These are phyloP conservation scores for Apis cerana DNA, from an alignment of 1,140 invertebrate genomes.

Conservation along the genomic window DNA sequence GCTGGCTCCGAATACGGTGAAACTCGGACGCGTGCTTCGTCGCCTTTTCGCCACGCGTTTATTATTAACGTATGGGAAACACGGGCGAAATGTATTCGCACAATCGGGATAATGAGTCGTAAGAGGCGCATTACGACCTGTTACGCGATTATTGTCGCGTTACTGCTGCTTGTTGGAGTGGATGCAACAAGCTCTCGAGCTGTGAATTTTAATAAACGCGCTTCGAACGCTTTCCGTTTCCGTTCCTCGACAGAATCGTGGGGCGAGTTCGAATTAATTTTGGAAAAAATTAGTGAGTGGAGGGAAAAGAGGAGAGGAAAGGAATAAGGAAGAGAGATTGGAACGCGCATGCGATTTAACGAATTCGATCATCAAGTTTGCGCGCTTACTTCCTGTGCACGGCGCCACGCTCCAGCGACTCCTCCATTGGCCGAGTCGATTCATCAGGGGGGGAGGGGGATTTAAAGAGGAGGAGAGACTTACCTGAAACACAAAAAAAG, in stretches of 20 bases:
- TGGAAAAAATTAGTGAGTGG: no score
- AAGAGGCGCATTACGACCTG: constrained; percentile 38
- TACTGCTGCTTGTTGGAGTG: neutral
- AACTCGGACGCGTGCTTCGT: neutral
- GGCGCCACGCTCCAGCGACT: constrained; percentile 10
- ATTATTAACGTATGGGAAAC: constrained; percentile 22
- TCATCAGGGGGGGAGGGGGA: neutral
- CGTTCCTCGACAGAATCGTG: no score
- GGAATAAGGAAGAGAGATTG: no score
- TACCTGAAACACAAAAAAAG: constrained; percentile 53
- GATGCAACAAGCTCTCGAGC: no score
- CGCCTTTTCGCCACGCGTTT: neutral
- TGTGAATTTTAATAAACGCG: no score
- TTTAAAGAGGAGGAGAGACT: constrained; percentile 20
- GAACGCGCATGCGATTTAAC: no score
- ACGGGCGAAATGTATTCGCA: constrained; percentile 21
- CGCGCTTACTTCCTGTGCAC: neutral
- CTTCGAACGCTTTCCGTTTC: no score
- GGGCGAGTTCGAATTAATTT: no score
- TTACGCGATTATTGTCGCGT: constrained; percentile 28
- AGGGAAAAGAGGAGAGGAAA: no score
- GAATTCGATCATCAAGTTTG: constrained; percentile 32
- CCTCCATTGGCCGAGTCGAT: neutral
- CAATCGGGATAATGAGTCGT: constrained; percentile 45
- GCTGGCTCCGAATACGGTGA: neutral